Percentiles rank a stretch among this genome's conserved stretches.
Conservation (phyloP, 2,113 vertebrate genomes). For the Odobenus rosmarus region DNA sequence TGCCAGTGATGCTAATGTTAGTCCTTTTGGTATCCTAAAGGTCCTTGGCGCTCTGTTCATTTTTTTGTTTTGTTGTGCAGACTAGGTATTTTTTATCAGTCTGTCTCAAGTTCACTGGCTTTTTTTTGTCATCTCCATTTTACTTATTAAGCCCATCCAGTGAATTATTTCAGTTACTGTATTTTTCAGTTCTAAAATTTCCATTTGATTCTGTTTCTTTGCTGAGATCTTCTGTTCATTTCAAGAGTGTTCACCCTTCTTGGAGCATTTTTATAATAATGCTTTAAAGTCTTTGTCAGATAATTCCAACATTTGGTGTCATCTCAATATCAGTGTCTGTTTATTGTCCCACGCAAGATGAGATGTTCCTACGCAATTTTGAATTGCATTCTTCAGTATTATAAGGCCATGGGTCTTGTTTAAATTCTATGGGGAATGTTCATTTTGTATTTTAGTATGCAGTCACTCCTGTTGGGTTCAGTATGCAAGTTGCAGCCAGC, state of each 20-base stretch:
- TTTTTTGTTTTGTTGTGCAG: background rate
- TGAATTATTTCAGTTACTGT: background rate
- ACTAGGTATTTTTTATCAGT: background rate
- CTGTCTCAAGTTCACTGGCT: background rate
- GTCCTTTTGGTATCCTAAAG: background rate
- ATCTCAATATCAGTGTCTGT: background rate
- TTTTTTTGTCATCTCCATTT: background rate
- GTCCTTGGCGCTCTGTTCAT: background rate
- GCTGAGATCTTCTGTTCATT: background rate
- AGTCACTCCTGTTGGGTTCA: background rate
- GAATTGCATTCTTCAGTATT: background rate
- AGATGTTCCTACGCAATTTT: background rate
- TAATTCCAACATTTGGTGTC: background rate
- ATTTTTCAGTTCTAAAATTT: slow-evolving; percentile 28
- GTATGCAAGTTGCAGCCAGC: background rate
- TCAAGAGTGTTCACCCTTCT: background rate
- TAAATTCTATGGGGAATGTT: background rate
- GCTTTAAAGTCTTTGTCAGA: background rate
- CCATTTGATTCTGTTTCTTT: background rate
- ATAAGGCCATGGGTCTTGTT: background rate
- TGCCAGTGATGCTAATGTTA: background rate
- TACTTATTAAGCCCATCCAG: background rate
- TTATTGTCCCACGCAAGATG: background rate
- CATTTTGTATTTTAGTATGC: background rate
- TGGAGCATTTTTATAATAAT: slow-evolving; percentile 21